A percentile compares a stretch with the other conserved stretches of the same genome.
Evolutionary conservation across 2,113 vertebrate genomes (phyloP).

Genomic region (Sinocyclocheilus rhinocerous): DNA sequence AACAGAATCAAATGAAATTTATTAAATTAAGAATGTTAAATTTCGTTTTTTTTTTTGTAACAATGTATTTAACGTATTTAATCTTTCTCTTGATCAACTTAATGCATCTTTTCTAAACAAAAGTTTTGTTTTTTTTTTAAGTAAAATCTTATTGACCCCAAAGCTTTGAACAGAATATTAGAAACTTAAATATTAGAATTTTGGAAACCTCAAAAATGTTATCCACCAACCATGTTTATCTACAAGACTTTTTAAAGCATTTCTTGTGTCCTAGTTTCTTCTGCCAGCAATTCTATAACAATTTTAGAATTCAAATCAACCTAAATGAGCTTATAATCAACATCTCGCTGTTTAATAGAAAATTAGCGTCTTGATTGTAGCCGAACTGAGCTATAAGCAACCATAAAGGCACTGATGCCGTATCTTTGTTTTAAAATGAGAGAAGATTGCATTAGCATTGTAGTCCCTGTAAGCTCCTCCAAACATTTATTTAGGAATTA

Average conservation of each 20-base stretch:
- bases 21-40: too few species aligned
- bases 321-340: constrained; percentile 10
- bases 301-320: not conserved
- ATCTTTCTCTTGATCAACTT: not conserved
- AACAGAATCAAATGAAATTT: too few species aligned
- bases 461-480: constrained; percentile 68
- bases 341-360: constrained; percentile 45
- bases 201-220: not conserved
- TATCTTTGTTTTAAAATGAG: constrained; percentile 58
- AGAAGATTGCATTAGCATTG: constrained; percentile 77
- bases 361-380: constrained; percentile 51
- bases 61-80: not conserved
- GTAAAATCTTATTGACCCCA: not conserved
- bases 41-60: not conserved
- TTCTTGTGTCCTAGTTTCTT: not conserved
- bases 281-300: not conserved
- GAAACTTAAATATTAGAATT: not conserved
- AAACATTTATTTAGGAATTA: constrained; percentile 74
- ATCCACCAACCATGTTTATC: constrained; percentile 2
- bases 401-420: constrained; percentile 62
- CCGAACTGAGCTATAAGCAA: constrained; percentile 69
- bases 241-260: not conserved
- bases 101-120: not conserved
- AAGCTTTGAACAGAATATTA: not conserved
- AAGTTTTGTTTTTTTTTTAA: not conserved